A percentile compares a stretch with the other conserved stretches of the same genome.
Conservation (phyloP, 1,140 invertebrate genomes). For the Drosophila subpulchrella region DNA sequence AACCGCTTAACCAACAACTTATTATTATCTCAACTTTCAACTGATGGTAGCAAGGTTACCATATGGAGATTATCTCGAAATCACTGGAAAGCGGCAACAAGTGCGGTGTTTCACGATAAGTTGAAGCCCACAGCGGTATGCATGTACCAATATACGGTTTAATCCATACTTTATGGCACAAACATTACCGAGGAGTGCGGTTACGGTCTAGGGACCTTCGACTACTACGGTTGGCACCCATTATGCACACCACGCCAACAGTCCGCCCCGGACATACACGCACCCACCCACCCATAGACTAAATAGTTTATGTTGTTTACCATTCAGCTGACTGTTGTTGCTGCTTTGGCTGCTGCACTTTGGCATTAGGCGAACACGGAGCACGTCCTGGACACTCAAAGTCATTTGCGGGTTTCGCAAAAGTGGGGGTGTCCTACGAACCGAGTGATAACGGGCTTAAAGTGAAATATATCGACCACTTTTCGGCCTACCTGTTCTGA, state of each 20-base stretch:
- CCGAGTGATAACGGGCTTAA: neutral
- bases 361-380: constrained; percentile 59
- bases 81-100: constrained; percentile 17
- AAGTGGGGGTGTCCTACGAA: neutral
- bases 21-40: too few species aligned
- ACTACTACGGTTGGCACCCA: constrained; percentile 8
- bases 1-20: too few species aligned
- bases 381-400: constrained; percentile 20
- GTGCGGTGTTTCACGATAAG: constrained; percentile 36
- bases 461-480: neutral
- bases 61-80: constrained; percentile 1
- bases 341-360: constrained; percentile 53
- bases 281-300: constrained; percentile 38
- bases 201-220: constrained; percentile 28
- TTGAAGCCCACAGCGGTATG: constrained; percentile 19
- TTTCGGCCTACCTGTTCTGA: neutral
- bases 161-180: constrained; percentile 72
- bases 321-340: constrained; percentile 41
- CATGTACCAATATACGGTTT: constrained; percentile 18
- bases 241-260: constrained; percentile 2
- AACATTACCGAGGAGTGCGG: constrained; percentile 47
- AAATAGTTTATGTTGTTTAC: constrained; percentile 79
- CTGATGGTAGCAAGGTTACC: neutral
- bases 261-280: neutral
- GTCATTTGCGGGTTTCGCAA: constrained; percentile 7